A percentile compares a stretch with the other conserved stretches of the same genome.
These are phyloP conservation scores for Amblyopsis hoosieri DNA, from an alignment of 2,797 vertebrate species.

Conservation along the genomic window DNA sequence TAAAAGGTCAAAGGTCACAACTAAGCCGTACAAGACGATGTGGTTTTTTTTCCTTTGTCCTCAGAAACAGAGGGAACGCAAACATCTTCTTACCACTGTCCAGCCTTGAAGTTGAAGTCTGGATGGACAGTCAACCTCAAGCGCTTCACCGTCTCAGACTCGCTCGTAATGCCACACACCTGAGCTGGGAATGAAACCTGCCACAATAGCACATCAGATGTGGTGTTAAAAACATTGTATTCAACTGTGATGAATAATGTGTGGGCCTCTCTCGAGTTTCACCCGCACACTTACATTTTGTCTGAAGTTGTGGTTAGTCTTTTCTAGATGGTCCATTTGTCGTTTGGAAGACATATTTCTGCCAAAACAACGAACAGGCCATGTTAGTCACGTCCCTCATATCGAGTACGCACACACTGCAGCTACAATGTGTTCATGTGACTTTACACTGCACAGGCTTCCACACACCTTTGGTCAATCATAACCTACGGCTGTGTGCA, in stretches of 20 bases:
- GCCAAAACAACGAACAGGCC: constrained; percentile 49
- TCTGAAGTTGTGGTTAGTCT: constrained; percentile 85
- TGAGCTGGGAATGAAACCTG: constrained; percentile 85
- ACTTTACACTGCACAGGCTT: constrained; percentile 35
- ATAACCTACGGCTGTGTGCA: too few relatives aligned
- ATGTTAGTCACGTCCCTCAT: constrained; percentile 1
- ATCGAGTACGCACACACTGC: too few relatives aligned
- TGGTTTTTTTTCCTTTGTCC: too few relatives aligned
- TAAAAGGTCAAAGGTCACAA: too few relatives aligned
- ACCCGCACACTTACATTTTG: constrained; percentile 81
- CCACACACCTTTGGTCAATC: background rate
- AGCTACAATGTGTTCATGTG: background rate
- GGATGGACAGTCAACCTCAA: constrained; percentile 83
- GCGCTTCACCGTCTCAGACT: constrained; percentile 89
- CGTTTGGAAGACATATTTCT: constrained; percentile 84
- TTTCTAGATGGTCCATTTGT: constrained; percentile 88
- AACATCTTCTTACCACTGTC: constrained; percentile 89
- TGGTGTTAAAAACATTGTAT: background rate
- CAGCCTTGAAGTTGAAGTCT: constrained; percentile 92
- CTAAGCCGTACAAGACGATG: too few relatives aligned
- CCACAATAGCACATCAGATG: constrained; percentile 1
- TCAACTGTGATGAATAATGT: background rate
- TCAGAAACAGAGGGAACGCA: too few relatives aligned
- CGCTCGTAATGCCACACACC: constrained; percentile 83
- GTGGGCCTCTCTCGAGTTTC: background rate